phyloP scores from a whole-genome alignment of 2,797 vertebrate genomes.

The Amphiprion clarkii region DNA sequence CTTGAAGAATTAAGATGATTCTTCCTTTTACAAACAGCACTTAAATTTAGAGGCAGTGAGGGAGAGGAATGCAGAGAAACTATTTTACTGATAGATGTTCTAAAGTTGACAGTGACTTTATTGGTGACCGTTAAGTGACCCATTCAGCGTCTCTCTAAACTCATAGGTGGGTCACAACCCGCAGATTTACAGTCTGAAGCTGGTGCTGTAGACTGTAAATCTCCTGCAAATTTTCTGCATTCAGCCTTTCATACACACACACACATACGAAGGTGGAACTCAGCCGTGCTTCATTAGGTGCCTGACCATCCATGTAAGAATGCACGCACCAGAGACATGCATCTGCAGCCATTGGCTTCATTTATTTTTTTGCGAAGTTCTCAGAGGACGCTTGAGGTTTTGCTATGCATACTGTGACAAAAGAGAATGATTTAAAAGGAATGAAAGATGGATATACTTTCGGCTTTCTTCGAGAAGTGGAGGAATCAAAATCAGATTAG shows the following conservation, averaged over 20 bases:
- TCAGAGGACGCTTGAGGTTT: background rate
- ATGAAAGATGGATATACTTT: too few relatives aligned
- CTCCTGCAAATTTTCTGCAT: background rate
- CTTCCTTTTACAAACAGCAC: conserved; percentile 18
- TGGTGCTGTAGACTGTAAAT: conserved; percentile 18
- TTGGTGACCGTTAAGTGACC: conserved; percentile 20
- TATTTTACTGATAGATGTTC: conserved; percentile 33
- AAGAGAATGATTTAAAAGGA: background rate
- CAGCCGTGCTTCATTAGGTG: background rate
- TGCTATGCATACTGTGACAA: background rate
- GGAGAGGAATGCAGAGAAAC: conserved; percentile 4
- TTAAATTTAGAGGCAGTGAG: conserved; percentile 20
- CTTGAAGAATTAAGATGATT: conserved; percentile 1
- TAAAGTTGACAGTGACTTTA: conserved; percentile 33
- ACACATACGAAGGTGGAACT: conserved; percentile 8
- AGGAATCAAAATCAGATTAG: background rate
- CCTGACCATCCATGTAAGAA: conserved; percentile 17
- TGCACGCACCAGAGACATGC: background rate
- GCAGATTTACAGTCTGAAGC: conserved; percentile 3
- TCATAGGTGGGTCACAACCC: conserved; percentile 15
- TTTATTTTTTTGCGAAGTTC: background rate
- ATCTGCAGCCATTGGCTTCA: background rate
- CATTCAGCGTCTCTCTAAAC: conserved; percentile 31
- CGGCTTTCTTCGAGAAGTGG: background rate
- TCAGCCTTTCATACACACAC: background rate